Percentiles rank a stretch among this genome's conserved stretches.
These are phyloP conservation scores for Arctia plantaginis DNA, from an alignment of 2,888 invertebrate genomes.

Conservation along the genomic window DNA sequence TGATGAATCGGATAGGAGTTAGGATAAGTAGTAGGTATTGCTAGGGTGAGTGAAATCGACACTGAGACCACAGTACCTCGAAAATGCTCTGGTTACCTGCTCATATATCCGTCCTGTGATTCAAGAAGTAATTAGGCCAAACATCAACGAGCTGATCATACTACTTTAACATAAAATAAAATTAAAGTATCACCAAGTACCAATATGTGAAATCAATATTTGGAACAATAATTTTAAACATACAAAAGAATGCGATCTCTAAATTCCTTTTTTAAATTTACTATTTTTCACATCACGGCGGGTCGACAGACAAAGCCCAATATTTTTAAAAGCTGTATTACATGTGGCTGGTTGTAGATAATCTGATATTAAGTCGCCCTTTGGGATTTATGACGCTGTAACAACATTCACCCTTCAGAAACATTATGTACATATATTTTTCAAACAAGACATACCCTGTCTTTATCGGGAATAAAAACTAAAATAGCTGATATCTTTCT, in stretches of 20 bases:
- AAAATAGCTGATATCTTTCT: background rate
- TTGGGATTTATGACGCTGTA: constrained; percentile 40
- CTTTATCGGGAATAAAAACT: constrained; percentile 24
- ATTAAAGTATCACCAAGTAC: background rate
- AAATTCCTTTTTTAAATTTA: constrained; percentile 23
- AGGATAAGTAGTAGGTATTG: too few relatives aligned
- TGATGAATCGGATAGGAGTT: too few relatives aligned
- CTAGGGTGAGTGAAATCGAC: too few relatives aligned
- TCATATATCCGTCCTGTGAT: too few relatives aligned
- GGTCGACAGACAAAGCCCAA: constrained; percentile 18
- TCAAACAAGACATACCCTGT: background rate
- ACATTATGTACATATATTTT: constrained; percentile 23
- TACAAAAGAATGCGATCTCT: background rate
- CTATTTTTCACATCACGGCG: constrained; percentile 12
- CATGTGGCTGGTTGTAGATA: constrained; percentile 34
- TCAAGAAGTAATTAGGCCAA: too few relatives aligned
- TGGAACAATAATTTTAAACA: background rate
- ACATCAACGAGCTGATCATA: too few relatives aligned
- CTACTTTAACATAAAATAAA: too few relatives aligned
- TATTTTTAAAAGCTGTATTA: constrained; percentile 41
- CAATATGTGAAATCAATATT: background rate
- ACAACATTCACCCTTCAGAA: constrained; percentile 37
- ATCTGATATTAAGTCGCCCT: constrained; percentile 43
- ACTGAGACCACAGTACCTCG: background rate
- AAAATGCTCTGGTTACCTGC: background rate